Evolutionary conservation across 2,797 vertebrate species (phyloP), one percentile per base, ranked within the genome.

Genomic region (Lepidocolaptes lacrymiger): DNA sequence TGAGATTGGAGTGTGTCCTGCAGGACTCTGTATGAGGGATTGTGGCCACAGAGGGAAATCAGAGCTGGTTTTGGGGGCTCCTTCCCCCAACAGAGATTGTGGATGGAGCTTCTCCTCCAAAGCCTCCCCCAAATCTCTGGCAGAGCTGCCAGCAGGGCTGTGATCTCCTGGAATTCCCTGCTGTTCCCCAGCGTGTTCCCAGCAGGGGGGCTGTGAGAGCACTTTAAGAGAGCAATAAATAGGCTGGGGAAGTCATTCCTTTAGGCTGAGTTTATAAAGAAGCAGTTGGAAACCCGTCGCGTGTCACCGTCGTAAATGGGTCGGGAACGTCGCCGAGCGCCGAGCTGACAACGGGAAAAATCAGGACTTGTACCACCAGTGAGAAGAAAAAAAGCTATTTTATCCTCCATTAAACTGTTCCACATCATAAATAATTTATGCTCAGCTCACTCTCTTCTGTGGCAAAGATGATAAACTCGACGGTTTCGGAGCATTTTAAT

Each of bases 351-450:
- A 93, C 74, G 83, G 90, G 93, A 93, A 95, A 95, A 90, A 82
- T 22, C 75, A 89, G 91, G 95, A 96, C 96, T 97, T 97, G 95
- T 96, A 82, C 91, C 96, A 89, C 95, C 88, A 58, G 81, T 69
- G 92, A 95, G 89, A 89, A 95, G 49, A 94, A 96, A 86, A 94
- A 96, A 93, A 11, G 95, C 95, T 94, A 95, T 98, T 98, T 98
- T 97, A 97, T 98, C 98, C 97, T 96, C 95, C 97, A 97, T 98
- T 98, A 98, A 97, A 97, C 95, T 96, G 96, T 97, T 97, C 93
- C 85, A 95, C 94, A 89, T 98, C 97, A 97, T 97, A 97, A 97
- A 97, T 98, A 97, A 98, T 98, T 97, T 97, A 97, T 96, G 87
- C 90, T 76, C 81, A 49, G 73, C 83, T 91, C 85, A 78, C 95